Evolutionary conservation across 2,113 vertebrate genomes (phyloP), one percentile per base, ranked within the genome.

Genomic region (Eublepharis macularius): DNA sequence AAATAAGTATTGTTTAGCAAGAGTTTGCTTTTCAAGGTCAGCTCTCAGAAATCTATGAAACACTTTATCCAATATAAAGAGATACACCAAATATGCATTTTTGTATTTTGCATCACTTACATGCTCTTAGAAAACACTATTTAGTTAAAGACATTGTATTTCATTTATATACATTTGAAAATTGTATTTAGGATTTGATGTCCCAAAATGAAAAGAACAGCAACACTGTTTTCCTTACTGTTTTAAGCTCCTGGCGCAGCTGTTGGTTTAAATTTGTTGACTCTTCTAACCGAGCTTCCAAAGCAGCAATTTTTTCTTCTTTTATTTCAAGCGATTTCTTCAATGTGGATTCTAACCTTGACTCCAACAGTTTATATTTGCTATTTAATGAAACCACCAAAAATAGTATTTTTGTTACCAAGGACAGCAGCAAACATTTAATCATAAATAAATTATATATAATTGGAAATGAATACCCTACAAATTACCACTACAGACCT

Each of bases 311-410:
- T 96, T 99, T 99, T 96, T 99, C 98, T 95, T 98, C 98, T 94
- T 99, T 99, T 88, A 99, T 99, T 97, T 99, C 99, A 60, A 99
- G 95, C 19, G 98, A 98, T 68, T 98, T 99, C 92, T 99, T 99
- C 80, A 99, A 93, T 0, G 98, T 98, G 0, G 98, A 99, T 96
- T 99, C 98, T 91, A 99, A 96, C 92, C 98, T 98, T 72, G 97
- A 98, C 95, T 99, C 98, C 94, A 99, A 94, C 91, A 99, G 97
- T 93, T 97, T 98, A 91, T 98, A 99, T 90, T 98, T 99, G 91
- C 93, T 95, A 83, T 74, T 81, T 85, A 95, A 76, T 17, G 57
- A 88, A 86, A 88, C 39, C 85, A 66, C n/a, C 34, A 86, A 76
- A 32, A 87, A 43, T 29, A 32, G 49, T 49, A 10, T 32, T 47